phyloP scores from a whole-genome alignment of 2,888 invertebrate genomes.

The Pachycephus smyrnensis region DNA sequence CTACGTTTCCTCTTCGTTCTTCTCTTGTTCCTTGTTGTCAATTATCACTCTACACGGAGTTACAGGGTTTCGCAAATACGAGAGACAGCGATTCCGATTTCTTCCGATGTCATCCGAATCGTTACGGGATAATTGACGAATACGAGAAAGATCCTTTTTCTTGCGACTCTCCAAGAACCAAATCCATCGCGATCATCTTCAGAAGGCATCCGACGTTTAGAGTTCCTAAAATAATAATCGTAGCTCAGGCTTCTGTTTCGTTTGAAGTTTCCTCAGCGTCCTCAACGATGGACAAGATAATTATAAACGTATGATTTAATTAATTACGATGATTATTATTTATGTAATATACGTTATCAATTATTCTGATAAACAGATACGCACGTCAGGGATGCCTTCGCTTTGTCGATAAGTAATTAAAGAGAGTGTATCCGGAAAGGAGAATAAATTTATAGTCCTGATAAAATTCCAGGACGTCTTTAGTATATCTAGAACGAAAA shows the following conservation, averaged over 20 bases:
- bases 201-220: conserved; percentile 29
- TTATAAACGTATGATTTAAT: background rate
- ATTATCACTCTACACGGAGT: background rate
- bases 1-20: background rate
- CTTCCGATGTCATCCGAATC: background rate
- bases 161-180: background rate
- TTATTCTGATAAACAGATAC: background rate
- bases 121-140: background rate
- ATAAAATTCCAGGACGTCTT: background rate
- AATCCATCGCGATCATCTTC: background rate
- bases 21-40: background rate
- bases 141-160: background rate
- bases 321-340: background rate
- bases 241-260: background rate
- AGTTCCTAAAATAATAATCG: conserved; percentile 27
- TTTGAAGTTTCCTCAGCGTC: background rate
- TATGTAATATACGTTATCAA: background rate
- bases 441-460: background rate
- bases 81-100: background rate
- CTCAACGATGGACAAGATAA: background rate
- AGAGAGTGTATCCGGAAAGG: background rate
- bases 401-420: background rate
- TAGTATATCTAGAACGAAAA: background rate
- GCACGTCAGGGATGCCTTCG: background rate
- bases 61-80: background rate